Base-by-base conservation (phyloP, 2,797 vertebrate genomes). In the Falco columbarius region DNA sequence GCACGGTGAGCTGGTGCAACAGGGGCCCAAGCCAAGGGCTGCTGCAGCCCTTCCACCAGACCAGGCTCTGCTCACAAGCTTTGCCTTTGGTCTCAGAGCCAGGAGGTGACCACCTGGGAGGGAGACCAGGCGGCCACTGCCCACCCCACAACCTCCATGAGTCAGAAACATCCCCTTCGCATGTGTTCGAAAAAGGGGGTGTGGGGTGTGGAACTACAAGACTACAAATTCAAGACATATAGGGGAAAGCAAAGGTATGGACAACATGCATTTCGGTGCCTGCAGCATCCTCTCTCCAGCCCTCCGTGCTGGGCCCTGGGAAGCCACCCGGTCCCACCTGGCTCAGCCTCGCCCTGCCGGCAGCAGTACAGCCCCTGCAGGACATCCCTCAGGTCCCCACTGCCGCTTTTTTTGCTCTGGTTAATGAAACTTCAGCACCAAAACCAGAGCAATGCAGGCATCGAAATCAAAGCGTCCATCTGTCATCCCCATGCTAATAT, bases 281-380 rank as follows among this genome's bases (percentile, higher is more conserved):
- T 30, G 49, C 55, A 44, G 32, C 56, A 30, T 8, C 70, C 36
- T 44, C 49, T 24, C 34, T 27, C 19, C 14, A 40, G 30, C 30
- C 21, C 44, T 26, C 40, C 4, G 55, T 1, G 38, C 21, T 12
- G n/a, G 47, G 59, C 26, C 21, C 44, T 5, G 22, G 40, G 61
- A 40, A 56, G 63, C 12, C 11, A 15, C 14, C 6, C 3, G 18
- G 27, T 44, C 42, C 20, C 30, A 42, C 3, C 58, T 6, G 23
- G 10, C 49, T 24, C 59, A 36, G 44, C 34, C 19, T 67, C 49
- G 34, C 36, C 51, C 36, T 42, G 14, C 24, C 40, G 2, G 11
- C 51, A 29, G 30, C 44, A 24, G 5, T 4, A 36, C 5, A 3
- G n/a, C 14, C 42, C 8, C 0, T 14, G 10, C 1, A 3, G 0